Evolutionary conservation across 1,140 invertebrate species (phyloP).

Genomic region (Stenopsyche tienmushanensis): DNA sequence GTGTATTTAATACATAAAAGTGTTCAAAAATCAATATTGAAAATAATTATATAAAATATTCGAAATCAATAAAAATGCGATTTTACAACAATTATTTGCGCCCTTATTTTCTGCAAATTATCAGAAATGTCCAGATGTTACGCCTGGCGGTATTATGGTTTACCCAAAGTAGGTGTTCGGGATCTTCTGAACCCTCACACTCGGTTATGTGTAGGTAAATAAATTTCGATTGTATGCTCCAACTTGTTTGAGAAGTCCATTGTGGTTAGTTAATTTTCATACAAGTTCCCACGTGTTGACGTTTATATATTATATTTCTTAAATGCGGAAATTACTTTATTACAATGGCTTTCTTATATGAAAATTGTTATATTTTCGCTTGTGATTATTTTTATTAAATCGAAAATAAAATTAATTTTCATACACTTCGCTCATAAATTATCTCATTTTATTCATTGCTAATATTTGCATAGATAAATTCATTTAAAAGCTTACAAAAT

Average conservation of each 20-base stretch:
- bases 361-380: background rate
- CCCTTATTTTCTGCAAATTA: too few species aligned
- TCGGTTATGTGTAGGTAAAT: slow-evolving; percentile 15
- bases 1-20: background rate
- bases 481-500: background rate
- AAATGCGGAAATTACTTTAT: background rate
- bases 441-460: too few species aligned
- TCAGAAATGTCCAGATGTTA: slow-evolving; percentile 1
- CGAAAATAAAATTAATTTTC: too few species aligned
- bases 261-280: background rate
- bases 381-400: too few species aligned
- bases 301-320: background rate
- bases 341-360: background rate
- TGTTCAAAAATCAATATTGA: background rate
- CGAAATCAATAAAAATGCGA: too few species aligned
- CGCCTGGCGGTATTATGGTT: slow-evolving; percentile 1
- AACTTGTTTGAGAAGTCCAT: background rate
- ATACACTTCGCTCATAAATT: too few species aligned
- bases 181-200: background rate
- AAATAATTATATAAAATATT: too few species aligned
- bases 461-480: too few species aligned
- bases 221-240: slow-evolving; percentile 12
- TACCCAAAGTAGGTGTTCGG: slow-evolving; percentile 15
- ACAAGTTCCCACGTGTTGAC: too few species aligned
- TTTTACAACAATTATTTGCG: too few species aligned